Conservation (phyloP, 2,797 vertebrate species). For the Artibeus lituratus region DNA sequence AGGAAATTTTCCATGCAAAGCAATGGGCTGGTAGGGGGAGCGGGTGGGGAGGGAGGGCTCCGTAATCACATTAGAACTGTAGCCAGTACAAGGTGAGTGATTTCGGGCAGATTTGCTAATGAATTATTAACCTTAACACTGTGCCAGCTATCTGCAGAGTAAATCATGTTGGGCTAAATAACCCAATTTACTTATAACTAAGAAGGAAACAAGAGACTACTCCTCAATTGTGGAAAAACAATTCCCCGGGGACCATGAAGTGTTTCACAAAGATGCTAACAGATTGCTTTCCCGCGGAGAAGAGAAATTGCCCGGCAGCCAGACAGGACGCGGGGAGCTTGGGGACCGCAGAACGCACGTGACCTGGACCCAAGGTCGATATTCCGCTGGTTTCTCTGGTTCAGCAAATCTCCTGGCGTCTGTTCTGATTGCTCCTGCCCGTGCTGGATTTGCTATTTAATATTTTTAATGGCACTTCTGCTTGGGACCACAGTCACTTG, state of each 20-base stretch:
- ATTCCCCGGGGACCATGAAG: constrained; percentile 39
- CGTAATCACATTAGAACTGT: not conserved
- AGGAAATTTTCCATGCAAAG: not conserved
- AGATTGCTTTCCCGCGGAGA: constrained; percentile 51
- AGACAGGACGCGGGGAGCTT: not conserved
- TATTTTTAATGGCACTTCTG: constrained; percentile 40
- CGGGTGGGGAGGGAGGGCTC: not conserved
- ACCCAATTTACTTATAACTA: constrained; percentile 38
- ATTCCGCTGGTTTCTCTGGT: not conserved
- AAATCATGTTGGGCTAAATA: constrained; percentile 54
- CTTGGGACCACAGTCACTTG: constrained; percentile 28
- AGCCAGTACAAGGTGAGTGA: constrained; percentile 1
- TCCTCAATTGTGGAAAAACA: constrained; percentile 7
- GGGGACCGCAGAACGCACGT: not conserved
- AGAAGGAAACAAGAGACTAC: not conserved
- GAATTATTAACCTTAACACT: constrained; percentile 58
- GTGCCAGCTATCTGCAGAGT: constrained; percentile 35
- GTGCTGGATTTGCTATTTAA: not conserved
- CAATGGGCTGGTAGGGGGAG: not conserved
- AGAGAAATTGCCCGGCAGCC: constrained; percentile 42
- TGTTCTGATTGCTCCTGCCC: not conserved
- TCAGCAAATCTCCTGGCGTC: not conserved
- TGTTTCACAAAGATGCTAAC: constrained; percentile 9
- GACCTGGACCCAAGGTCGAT: not conserved
- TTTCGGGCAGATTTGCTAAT: constrained; percentile 51